Evolutionary conservation across 2,888 invertebrate species (phyloP).

Genomic region (Drosophila aldrichi): DNA sequence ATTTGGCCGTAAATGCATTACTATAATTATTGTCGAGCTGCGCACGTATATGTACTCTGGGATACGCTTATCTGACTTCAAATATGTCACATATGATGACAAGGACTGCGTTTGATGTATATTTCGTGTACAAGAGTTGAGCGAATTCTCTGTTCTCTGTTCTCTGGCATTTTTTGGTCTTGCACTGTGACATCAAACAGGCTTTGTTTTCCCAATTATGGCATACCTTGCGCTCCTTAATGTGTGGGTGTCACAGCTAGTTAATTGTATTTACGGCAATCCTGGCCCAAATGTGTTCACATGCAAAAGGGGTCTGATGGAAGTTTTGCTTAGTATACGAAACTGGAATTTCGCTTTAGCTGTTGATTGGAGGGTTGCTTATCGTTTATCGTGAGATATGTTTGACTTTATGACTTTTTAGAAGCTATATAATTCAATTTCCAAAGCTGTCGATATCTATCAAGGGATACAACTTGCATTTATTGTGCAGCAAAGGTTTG

Average conservation of each 20-base stretch:
- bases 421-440: slow-evolving; percentile 18
- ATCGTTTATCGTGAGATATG: slow-evolving; percentile 34
- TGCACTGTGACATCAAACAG: slow-evolving; percentile 73
- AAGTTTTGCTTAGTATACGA: slow-evolving; percentile 4
- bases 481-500: background rate
- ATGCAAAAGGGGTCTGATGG: slow-evolving; percentile 40
- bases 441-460: background rate
- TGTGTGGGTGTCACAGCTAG: slow-evolving; percentile 77
- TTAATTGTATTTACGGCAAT: slow-evolving; percentile 71
- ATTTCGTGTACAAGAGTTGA: background rate
- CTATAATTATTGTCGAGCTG: slow-evolving; percentile 60
- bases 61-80: slow-evolving; percentile 58
- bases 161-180: slow-evolving; percentile 33
- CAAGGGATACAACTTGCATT: background rate
- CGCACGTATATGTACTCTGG: slow-evolving; percentile 21
- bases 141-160: background rate
- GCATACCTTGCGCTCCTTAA: slow-evolving; percentile 52
- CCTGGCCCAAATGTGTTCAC: slow-evolving; percentile 14
- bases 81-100: slow-evolving; percentile 73
- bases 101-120: slow-evolving; percentile 57
- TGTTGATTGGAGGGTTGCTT: slow-evolving; percentile 56
- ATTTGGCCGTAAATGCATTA: slow-evolving; percentile 71
- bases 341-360: slow-evolving; percentile 45
- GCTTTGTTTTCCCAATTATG: slow-evolving; percentile 35
- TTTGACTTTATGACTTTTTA: slow-evolving; percentile 23